These are phyloP conservation scores for Xestobium rufovillosum DNA, from an alignment of 2,888 invertebrate species.

Conservation along the genomic window DNA sequence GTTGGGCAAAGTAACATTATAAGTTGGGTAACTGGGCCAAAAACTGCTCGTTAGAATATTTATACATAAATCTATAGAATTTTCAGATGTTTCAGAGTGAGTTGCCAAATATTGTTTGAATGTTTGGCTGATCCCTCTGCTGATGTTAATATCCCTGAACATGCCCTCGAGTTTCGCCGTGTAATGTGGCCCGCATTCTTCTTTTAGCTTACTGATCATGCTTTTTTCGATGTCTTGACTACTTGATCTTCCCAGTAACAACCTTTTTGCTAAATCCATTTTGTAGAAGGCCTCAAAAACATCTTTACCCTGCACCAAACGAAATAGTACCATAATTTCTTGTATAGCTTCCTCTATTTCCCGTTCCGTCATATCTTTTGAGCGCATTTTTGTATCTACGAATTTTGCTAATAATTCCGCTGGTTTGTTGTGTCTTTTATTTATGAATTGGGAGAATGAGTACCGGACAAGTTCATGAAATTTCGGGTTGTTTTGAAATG, in stretches of 20 bases:
- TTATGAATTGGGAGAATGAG: constrained; percentile 94
- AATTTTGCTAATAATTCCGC: constrained; percentile 98
- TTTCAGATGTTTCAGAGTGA: constrained; percentile 20
- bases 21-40: constrained; percentile 92
- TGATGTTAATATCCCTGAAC: constrained; percentile 98
- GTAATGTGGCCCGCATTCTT: constrained; percentile 96
- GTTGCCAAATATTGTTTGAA: constrained; percentile 68
- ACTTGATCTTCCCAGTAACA: constrained; percentile 93
- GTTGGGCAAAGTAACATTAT: constrained; percentile 79
- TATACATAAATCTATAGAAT: constrained; percentile 70
- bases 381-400: constrained; percentile 87
- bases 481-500: constrained; percentile 85
- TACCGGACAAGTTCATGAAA: constrained; percentile 87
- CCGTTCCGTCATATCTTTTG: constrained; percentile 94
- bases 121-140: constrained; percentile 86
- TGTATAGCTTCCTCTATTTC: constrained; percentile 88
- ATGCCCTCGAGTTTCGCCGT: constrained; percentile 97
- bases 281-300: constrained; percentile 99
- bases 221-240: constrained; percentile 98
- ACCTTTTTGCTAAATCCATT: constrained; percentile 91
- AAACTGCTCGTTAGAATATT: constrained; percentile 95
- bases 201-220: constrained; percentile 94
- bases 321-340: constrained; percentile 95
- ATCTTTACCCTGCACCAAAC: constrained; percentile 98
- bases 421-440: constrained; percentile 92